phyloP scores from a whole-genome alignment of 64 coral and sea anemone species.

The Montipora foliosa region DNA sequence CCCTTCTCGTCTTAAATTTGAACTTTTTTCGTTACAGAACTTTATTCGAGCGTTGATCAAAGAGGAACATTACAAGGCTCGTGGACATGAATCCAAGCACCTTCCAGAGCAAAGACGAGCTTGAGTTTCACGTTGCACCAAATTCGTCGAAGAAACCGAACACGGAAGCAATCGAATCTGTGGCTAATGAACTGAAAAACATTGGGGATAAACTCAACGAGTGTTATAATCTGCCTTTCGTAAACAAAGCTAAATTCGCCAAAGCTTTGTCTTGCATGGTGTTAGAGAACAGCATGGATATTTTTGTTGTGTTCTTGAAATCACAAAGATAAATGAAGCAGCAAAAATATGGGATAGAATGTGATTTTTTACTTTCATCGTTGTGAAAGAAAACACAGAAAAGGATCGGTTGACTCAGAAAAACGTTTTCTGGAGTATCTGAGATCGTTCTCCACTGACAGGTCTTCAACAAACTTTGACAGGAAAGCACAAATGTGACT shows the following conservation, averaged over 20 bases:
- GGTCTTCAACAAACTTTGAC: too few relatives aligned
- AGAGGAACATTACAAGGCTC: too few relatives aligned
- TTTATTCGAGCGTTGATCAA: too few relatives aligned
- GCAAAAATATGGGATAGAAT: too few relatives aligned
- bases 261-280: background rate
- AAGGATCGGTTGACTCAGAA: too few relatives aligned
- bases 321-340: background rate
- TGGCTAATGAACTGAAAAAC: background rate
- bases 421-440: too few relatives aligned
- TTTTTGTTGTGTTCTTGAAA: background rate
- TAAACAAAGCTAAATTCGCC: background rate
- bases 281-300: background rate
- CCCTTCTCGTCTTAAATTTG: too few relatives aligned
- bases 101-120: background rate
- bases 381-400: too few relatives aligned
- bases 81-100: background rate
- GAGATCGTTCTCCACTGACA: too few relatives aligned
- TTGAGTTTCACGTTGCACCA: background rate
- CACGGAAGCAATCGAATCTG: background rate
- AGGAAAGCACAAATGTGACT: too few relatives aligned
- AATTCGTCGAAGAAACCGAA: background rate
- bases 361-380: too few relatives aligned
- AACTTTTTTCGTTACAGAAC: too few relatives aligned
- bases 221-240: background rate
- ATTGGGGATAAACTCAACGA: conserved; percentile 16